phyloP scores from a whole-genome alignment of 2,888 invertebrate species.

The Parnassius smintheus region DNA sequence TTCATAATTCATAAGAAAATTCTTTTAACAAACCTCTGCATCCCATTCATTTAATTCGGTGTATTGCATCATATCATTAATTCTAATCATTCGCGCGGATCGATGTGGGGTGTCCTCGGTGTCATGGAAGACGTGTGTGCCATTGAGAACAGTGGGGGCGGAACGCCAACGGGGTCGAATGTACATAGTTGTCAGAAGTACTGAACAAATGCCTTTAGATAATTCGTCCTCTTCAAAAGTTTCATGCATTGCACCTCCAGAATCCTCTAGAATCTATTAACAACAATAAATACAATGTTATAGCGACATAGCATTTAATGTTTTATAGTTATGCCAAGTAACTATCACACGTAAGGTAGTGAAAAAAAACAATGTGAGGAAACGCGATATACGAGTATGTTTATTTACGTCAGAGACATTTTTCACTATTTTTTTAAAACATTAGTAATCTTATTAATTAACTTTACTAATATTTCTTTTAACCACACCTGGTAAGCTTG shows the following conservation, averaged over 20 bases:
- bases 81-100: constrained; percentile 60
- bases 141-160: constrained; percentile 70
- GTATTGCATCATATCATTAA: constrained; percentile 70
- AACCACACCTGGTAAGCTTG: too few relatives aligned
- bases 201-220: constrained; percentile 48
- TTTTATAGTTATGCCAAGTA: too few relatives aligned
- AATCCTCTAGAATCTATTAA: constrained; percentile 59
- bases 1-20: neutral
- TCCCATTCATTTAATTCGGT: constrained; percentile 58
- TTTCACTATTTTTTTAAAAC: too few relatives aligned
- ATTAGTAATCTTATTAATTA: too few relatives aligned
- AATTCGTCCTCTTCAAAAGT: constrained; percentile 70
- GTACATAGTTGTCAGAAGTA: constrained; percentile 58
- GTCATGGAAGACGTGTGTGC: constrained; percentile 54
- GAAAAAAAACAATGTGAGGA: too few relatives aligned
- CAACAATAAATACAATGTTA: too few relatives aligned
- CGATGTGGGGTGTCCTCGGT: constrained; percentile 41
- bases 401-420: too few relatives aligned
- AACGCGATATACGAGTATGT: too few relatives aligned
- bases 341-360: too few relatives aligned
- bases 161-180: constrained; percentile 67
- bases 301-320: too few relatives aligned
- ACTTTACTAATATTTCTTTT: too few relatives aligned
- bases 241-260: constrained; percentile 61
- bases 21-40: constrained; percentile 55